Percentiles rank a stretch among this genome's conserved stretches.
phyloP scores from a whole-genome alignment of 2,888 invertebrate species.

The Drosophila mayaguana region DNA sequence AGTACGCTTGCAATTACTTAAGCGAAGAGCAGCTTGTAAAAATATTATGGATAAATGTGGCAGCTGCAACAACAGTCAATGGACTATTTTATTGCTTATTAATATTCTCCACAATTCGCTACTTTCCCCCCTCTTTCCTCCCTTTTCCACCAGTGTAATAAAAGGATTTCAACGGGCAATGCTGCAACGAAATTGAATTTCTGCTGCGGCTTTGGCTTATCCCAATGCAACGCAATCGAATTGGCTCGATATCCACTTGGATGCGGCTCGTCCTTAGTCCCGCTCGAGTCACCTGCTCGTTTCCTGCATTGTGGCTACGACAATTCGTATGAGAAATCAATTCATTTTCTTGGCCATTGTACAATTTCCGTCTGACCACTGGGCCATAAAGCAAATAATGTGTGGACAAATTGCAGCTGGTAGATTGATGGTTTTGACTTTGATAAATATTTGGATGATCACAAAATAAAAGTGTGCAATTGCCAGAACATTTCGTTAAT shows the following conservation, averaged over 20 bases:
- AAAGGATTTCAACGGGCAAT: constrained; percentile 7
- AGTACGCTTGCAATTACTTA: constrained; percentile 71
- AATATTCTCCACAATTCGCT: constrained; percentile 34
- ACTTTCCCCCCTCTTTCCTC: background rate
- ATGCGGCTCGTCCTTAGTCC: constrained; percentile 1
- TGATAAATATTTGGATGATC: constrained; percentile 52
- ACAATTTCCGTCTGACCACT: constrained; percentile 64
- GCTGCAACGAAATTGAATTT: constrained; percentile 66
- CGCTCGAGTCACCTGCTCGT: constrained; percentile 11
- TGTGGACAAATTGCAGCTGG: constrained; percentile 69
- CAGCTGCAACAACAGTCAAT: constrained; percentile 12
- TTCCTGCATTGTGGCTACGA: constrained; percentile 23
- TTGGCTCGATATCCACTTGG: constrained; percentile 5
- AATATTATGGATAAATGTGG: constrained; percentile 59
- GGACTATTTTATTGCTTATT: constrained; percentile 62
- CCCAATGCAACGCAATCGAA: constrained; percentile 16
- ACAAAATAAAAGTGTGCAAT: constrained; percentile 8
- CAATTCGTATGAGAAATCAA: constrained; percentile 72
- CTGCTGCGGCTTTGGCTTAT: constrained; percentile 22
- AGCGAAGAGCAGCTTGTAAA: constrained; percentile 41
- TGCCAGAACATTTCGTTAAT: constrained; percentile 16
- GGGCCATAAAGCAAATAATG: constrained; percentile 54
- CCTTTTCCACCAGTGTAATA: background rate
- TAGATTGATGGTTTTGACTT: constrained; percentile 60
- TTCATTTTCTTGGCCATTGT: constrained; percentile 75